A percentile compares a stretch with the other conserved stretches of the same genome.
These are phyloP conservation scores for Cataglyphis altisquamis DNA, from an alignment of 2,888 invertebrate species.

Conservation along the genomic window DNA sequence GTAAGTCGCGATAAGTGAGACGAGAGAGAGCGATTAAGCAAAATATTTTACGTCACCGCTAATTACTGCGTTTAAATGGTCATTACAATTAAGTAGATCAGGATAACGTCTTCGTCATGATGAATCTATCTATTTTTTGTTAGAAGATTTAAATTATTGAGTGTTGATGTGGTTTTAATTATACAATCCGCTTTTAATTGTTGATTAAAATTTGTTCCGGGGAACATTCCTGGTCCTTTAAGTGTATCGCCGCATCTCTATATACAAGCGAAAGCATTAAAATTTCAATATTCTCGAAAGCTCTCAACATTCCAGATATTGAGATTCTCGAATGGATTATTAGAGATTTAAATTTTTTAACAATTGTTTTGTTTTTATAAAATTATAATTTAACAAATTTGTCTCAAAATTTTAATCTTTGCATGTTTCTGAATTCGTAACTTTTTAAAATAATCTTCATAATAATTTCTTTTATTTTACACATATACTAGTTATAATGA, in stretches of 20 bases:
- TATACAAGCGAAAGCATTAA: constrained; percentile 36
- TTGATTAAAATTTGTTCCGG: constrained; percentile 48
- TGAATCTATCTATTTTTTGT: constrained; percentile 31
- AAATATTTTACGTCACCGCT: constrained; percentile 48
- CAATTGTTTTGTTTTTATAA: neutral
- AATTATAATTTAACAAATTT: neutral
- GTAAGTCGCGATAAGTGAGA: constrained; percentile 55
- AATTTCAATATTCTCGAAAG: neutral
- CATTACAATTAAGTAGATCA: constrained; percentile 51
- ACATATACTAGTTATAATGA: neutral
- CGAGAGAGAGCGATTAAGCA: constrained; percentile 56
- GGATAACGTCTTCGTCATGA: constrained; percentile 23
- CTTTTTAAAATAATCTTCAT: neutral
- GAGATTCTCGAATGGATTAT: neutral
- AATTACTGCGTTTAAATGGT: constrained; percentile 40
- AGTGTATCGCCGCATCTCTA: constrained; percentile 40
- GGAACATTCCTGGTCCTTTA: constrained; percentile 56
- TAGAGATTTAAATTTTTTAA: neutral
- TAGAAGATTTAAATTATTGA: constrained; percentile 37
- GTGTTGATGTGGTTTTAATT: constrained; percentile 27
- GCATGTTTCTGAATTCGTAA: neutral
- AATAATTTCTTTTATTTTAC: neutral
- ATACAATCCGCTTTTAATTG: constrained; percentile 22
- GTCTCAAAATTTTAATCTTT: neutral
- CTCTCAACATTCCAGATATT: neutral